Percentiles rank a stretch among this genome's conserved stretches.
Conservation (phyloP, 2,797 vertebrate species). For the Podargus strigoides region DNA sequence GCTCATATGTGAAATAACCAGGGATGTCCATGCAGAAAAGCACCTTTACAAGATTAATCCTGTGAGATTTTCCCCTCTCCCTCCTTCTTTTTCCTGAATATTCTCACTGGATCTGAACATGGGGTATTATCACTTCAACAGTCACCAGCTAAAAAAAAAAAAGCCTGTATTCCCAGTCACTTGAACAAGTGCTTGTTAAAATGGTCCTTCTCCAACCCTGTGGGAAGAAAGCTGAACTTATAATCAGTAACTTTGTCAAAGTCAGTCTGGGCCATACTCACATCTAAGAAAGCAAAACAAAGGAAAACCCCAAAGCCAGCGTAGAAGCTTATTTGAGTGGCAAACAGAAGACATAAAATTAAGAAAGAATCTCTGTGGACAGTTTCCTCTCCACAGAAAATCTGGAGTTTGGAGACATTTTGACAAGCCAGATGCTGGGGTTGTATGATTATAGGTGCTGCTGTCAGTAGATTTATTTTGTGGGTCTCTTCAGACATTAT, state of each 20-base stretch:
- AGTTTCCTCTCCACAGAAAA: neutral
- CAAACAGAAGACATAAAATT: slow-evolving; percentile 14
- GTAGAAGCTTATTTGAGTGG: neutral
- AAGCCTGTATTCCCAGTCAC: neutral
- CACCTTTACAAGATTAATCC: neutral
- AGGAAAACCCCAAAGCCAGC: neutral
- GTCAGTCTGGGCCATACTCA: neutral
- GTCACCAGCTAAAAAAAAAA: neutral
- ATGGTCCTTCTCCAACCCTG: neutral
- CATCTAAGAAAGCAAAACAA: neutral
- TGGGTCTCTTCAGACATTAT: slow-evolving; percentile 4
- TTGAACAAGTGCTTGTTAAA: neutral
- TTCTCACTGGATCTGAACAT: neutral
- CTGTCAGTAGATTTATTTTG: slow-evolving; percentile 27
- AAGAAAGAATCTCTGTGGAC: neutral
- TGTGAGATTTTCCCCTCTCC: neutral
- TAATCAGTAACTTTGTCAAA: neutral
- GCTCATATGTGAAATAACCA: neutral
- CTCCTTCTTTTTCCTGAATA: neutral
- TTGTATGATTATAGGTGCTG: slow-evolving; percentile 22
- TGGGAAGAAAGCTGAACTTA: neutral
- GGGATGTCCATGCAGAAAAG: neutral
- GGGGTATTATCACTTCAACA: neutral
- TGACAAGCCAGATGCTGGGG: neutral
- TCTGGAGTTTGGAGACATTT: slow-evolving; percentile 2